These are phyloP conservation scores for Syrphus vitripennis DNA, from an alignment of 2,888 invertebrate genomes.

Conservation along the genomic window DNA sequence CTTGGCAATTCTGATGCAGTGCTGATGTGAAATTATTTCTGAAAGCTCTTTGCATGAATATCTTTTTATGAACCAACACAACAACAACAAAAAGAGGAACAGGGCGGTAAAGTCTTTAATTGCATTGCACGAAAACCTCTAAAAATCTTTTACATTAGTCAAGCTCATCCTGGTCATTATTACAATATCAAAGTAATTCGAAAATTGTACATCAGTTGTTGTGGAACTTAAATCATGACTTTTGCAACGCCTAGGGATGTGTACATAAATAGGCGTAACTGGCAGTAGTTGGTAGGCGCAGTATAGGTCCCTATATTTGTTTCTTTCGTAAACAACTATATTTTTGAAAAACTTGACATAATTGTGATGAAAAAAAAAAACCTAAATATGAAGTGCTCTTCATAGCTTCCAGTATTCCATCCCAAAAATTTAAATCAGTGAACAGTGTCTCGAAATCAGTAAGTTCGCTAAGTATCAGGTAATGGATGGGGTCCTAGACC, in stretches of 20 bases:
- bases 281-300: neutral
- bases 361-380: neutral
- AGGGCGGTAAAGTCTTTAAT: slow-evolving; percentile 52
- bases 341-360: neutral
- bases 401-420: neutral
- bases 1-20: slow-evolving; percentile 39
- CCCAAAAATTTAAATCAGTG: too few relatives aligned
- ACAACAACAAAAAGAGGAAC: neutral
- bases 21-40: slow-evolving; percentile 32
- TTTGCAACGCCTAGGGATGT: slow-evolving; percentile 45
- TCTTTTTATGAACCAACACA: slow-evolving; percentile 6
- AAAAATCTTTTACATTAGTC: slow-evolving; percentile 51
- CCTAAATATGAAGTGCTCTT: neutral
- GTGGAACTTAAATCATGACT: slow-evolving; percentile 3
- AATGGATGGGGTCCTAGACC: too few relatives aligned
- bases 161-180: slow-evolving; percentile 52
- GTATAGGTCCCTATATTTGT: neutral
- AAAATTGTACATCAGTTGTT: slow-evolving; percentile 61
- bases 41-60: slow-evolving; percentile 40
- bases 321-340: neutral
- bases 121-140: slow-evolving; percentile 48
- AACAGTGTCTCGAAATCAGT: too few relatives aligned
- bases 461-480: too few relatives aligned
- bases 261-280: slow-evolving; percentile 29
- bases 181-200: slow-evolving; percentile 58